These are phyloP conservation scores for Platysternon megacephalum DNA, from an alignment of 2,113 vertebrate species.

Conservation along the genomic window DNA sequence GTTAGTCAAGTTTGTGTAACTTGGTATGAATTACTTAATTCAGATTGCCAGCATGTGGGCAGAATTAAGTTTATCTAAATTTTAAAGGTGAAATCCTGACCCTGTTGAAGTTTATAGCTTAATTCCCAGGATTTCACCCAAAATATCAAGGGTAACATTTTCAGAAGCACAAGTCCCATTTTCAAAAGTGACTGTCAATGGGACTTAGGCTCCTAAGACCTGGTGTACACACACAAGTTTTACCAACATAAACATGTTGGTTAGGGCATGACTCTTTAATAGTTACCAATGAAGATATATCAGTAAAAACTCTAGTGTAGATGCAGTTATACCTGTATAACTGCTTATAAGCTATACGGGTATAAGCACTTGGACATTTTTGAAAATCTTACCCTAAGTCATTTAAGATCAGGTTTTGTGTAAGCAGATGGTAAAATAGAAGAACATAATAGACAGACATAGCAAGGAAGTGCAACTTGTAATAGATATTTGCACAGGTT, in stretches of 20 bases:
- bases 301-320: not conserved
- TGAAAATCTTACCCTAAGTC: not conserved
- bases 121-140: not conserved
- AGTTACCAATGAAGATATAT: not conserved
- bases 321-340: not conserved
- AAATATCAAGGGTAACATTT: not conserved
- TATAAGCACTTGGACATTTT: not conserved
- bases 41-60: not conserved
- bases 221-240: not conserved
- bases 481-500: not conserved
- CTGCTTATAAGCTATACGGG: not conserved
- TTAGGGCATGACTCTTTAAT: not conserved
- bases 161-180: not conserved
- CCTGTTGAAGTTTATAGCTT: not conserved
- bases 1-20: not conserved
- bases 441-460: not conserved
- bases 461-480: not conserved
- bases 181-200: not conserved
- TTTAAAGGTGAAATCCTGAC: not conserved
- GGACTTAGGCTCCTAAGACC: not conserved
- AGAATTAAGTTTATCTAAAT: not conserved
- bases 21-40: not conserved
- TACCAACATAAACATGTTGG: not conserved
- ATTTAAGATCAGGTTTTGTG: not conserved
- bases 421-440: not conserved